Base-by-base conservation (phyloP, 2,113 vertebrate species). In the Neogale vison region DNA sequence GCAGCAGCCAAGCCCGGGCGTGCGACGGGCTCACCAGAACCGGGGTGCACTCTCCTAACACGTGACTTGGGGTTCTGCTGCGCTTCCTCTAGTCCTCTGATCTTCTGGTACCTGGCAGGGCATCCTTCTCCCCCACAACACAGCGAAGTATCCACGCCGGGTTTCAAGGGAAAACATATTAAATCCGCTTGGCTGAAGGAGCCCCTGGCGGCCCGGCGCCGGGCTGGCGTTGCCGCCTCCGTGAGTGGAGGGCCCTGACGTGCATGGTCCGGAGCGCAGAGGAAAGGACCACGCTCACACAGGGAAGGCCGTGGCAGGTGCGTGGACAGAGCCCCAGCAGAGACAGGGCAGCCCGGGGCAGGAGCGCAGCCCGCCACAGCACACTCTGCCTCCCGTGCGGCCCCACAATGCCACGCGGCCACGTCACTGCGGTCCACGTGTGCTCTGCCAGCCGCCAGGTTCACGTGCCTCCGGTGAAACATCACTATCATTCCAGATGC, bases 341-440 rank as follows among this genome's bases (percentile, higher is more conserved):
- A 9, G 52, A 18, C 0, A 11, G 3, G 17, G 20, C 11, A 20
- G 2, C 0, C 23, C 15, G 7, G 42, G 1, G 7, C 8, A 3
- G 42, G 57, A 2, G 17, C 0, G 2, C 23, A 10, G 84, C 50
- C 45, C 47, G 3, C 0, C 1, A 1, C 6, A 0, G 18, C 55
- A 31, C 45, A 2, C 36, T 4, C 4, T 0, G 7, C 24, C 14
- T 9, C 8, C 29, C 0, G 3, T 2, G 14, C 10, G 0, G 2
- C 5, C 2, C 13, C n/a, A 10, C 0, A 0, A 8, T 21, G 1
- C 31, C 74, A 4, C 1, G 11, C 7, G 1, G 12, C 84, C 4
- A 3, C 7, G 0, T 7, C 17, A 14, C 29, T 0, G 3, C n/a
- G 2, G 4, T 14, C 20, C 59, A 6, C 1, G 0, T 15, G 65